Conservation (phyloP, 2,113 vertebrate species). For the Dendrocopos noguchii region DNA sequence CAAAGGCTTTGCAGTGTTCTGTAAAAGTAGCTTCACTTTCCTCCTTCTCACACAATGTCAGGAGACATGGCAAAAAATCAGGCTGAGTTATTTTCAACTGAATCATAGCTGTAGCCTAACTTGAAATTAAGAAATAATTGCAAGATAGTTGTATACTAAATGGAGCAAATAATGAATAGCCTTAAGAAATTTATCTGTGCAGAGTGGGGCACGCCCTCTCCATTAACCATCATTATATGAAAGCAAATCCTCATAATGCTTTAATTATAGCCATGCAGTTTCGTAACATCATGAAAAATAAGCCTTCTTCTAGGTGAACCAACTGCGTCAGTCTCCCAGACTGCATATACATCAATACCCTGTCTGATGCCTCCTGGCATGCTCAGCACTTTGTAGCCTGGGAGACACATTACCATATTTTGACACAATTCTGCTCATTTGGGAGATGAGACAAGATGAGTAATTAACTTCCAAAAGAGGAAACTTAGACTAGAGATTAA, state of each 20-base stretch:
- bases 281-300: not conserved
- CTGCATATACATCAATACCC: not conserved
- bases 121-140: not conserved
- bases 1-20: not conserved
- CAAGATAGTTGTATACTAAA: not conserved
- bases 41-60: not conserved
- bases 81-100: not conserved
- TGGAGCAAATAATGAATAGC: not conserved
- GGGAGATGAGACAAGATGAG: not conserved
- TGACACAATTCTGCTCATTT: not conserved
- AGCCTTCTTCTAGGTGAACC: not conserved
- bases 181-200: not conserved
- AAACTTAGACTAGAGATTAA: not conserved
- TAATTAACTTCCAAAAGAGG: not conserved
- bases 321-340: not conserved
- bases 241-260: not conserved
- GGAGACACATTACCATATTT: rapidly evolving
- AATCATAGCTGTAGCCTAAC: not conserved
- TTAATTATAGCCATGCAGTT: not conserved
- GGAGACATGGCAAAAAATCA: not conserved
- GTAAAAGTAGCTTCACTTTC: not conserved
- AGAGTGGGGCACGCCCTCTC: not conserved
- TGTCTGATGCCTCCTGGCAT: rapidly evolving
- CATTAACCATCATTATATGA: not conserved
- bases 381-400: not conserved